Base-by-base conservation (phyloP, 1,140 invertebrate genomes). In the Drosophila truncata region DNA sequence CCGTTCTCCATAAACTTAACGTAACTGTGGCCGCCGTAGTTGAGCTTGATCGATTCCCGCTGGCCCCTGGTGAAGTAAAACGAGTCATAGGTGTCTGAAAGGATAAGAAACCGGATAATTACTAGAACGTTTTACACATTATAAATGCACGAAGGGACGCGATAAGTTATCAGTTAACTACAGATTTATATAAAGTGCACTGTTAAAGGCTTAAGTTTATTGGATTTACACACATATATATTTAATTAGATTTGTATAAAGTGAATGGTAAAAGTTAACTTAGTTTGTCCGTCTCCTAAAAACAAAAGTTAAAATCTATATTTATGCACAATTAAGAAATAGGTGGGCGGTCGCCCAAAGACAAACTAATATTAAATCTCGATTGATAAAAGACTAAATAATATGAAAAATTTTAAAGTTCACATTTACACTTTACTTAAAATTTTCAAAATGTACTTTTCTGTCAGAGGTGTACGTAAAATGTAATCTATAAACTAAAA, bases 1-100 rank as follows among this genome's bases (percentile, higher is more conserved):
- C 81, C 82, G 27, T 92, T 92, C 35, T 88, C 74, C 91, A 92
- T 91, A 27, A 87, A 92, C 61, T 92, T 92, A 1, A 92, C 92
- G 63, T 67, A 92, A 25, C 82, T 70, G 63, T 91, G 88, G 2
- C 82, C 82, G 18, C 27, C 54, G 47, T 90, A 92, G 52, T 92
- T 91, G 2, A 92, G 75, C 52, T 92, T 92, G n/a, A 90, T 59
- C 2, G 91, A 91, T 25, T 78, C 73, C 7, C 91, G 74, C 37
- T 92, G 91, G 1, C 91, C 91, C 46, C 80, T 90, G 23, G 82
- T 91, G 47, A 82, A 92, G 46, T 70, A 91, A 52, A 70, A 87
- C 20, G 46, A 25, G 2, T 49, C 13, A 9, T n/a, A 23, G 23
- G 50, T 16, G 14, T 23, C 84, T 87, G 77, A 7, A 87, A 87